Evolutionary conservation across 2,888 invertebrate species (phyloP).

Genomic region (Epinotia nisella): DNA sequence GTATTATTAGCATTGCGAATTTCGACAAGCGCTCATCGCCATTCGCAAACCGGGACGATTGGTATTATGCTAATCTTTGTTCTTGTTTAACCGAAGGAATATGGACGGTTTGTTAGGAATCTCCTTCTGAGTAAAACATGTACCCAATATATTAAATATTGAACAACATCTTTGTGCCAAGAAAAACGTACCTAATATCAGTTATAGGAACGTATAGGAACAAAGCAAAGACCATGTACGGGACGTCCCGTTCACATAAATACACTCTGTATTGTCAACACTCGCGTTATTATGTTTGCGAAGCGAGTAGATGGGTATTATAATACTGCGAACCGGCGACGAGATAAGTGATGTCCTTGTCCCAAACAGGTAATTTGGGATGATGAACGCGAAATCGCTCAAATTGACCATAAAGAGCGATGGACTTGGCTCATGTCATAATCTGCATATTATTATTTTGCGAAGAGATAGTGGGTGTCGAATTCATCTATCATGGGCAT

Average conservation of each 20-base stretch:
- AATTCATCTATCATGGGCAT: constrained; percentile 42
- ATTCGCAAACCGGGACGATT: constrained; percentile 71
- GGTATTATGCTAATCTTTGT: constrained; percentile 69
- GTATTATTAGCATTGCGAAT: constrained; percentile 81
- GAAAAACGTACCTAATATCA: constrained; percentile 19
- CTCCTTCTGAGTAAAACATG: constrained; percentile 44
- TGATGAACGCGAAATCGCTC: constrained; percentile 59
- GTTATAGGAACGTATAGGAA: constrained; percentile 34
- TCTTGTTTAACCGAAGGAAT: constrained; percentile 62
- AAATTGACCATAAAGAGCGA: constrained; percentile 57
- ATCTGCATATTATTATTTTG: constrained; percentile 37
- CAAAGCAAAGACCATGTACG: constrained; percentile 42
- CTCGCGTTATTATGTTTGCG: constrained; percentile 62
- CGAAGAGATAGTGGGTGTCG: constrained; percentile 38
- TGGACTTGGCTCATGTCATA: constrained; percentile 17
- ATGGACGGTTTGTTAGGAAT: constrained; percentile 61
- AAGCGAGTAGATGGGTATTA: constrained; percentile 56
- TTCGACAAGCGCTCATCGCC: constrained; percentile 73
- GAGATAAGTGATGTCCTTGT: constrained; percentile 66
- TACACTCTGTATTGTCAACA: constrained; percentile 53
- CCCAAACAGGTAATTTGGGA: constrained; percentile 44
- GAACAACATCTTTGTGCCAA: constrained; percentile 20
- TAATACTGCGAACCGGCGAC: constrained; percentile 56
- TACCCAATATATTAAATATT: constrained; percentile 36
- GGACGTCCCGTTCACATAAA: constrained; percentile 49